phyloP scores from a whole-genome alignment of 2,797 vertebrate species.

The Tapera naevia region DNA sequence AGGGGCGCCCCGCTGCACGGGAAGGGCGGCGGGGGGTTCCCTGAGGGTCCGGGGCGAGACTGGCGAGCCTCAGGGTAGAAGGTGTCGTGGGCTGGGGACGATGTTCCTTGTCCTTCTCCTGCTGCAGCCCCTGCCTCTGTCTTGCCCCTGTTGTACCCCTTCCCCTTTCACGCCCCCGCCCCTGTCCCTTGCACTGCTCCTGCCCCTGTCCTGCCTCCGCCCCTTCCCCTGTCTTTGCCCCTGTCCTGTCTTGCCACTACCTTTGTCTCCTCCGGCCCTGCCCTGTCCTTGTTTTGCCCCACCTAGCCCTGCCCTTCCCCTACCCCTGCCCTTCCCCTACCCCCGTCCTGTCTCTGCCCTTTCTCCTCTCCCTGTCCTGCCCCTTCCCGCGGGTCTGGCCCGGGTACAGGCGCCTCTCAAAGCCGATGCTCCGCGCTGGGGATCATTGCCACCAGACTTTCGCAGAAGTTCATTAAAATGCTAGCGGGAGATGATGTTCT shows the following conservation, averaged over 20 bases:
- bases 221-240: no score
- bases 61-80: no score
- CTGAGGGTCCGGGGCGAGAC: not conserved
- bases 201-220: not conserved
- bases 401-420: no score
- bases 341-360: not conserved
- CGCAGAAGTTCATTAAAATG: slow-evolving; percentile 10
- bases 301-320: no score
- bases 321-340: not conserved
- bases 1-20: not conserved
- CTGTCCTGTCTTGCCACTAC: not conserved
- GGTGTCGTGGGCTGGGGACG: no score
- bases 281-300: not conserved
- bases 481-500: not conserved
- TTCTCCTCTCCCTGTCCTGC: not conserved
- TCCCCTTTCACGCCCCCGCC: no score
- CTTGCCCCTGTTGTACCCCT: not conserved
- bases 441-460: not conserved
- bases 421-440: not conserved
- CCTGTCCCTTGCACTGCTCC: no score
- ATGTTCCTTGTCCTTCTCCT: not conserved
- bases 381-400: not conserved
- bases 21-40: no score
- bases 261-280: no score
- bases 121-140: not conserved